These are phyloP conservation scores for Sclerodermus sp. DNA, from an alignment of 2,888 invertebrate species.

Conservation along the genomic window DNA sequence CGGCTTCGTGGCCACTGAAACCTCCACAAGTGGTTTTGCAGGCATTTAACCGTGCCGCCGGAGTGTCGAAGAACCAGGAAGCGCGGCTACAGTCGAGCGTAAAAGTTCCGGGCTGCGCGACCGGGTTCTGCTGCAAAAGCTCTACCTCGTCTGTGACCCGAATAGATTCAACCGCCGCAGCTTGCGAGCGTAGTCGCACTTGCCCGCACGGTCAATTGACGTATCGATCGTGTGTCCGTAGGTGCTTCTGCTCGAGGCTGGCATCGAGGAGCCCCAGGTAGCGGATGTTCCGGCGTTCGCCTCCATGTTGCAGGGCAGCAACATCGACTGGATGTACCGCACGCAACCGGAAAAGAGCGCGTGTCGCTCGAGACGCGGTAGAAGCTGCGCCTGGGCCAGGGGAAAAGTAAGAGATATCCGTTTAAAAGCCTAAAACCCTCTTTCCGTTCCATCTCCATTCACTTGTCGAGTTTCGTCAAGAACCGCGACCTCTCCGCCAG, in stretches of 20 bases:
- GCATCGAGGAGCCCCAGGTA: slow-evolving; percentile 68
- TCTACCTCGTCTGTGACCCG: not conserved
- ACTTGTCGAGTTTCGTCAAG: no score
- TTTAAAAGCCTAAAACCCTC: no score
- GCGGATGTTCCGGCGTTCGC: slow-evolving; percentile 70
- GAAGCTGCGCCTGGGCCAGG: slow-evolving; percentile 66
- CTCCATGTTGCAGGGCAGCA: slow-evolving; percentile 52
- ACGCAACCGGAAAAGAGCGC: slow-evolving; percentile 67
- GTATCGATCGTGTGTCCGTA: slow-evolving; percentile 36
- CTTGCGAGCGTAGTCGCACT: not conserved
- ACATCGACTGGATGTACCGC: slow-evolving; percentile 72
- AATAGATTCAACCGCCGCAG: not conserved
- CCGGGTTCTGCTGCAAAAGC: no score
- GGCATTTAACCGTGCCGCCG: not conserved
- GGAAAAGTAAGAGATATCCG: slow-evolving; percentile 63
- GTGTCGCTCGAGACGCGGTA: slow-evolving; percentile 64
- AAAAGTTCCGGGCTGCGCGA: no score
- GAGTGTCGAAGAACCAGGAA: no score
- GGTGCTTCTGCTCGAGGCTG: slow-evolving; percentile 70
- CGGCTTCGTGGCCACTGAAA: slow-evolving; percentile 17
- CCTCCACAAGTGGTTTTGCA: not conserved
- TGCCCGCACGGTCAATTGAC: no score
- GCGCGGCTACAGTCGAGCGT: no score
- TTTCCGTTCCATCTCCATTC: no score
- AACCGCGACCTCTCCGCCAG: no score